phyloP scores from a whole-genome alignment of 2,797 vertebrate genomes.

The Neosilurus mollespiculum region DNA sequence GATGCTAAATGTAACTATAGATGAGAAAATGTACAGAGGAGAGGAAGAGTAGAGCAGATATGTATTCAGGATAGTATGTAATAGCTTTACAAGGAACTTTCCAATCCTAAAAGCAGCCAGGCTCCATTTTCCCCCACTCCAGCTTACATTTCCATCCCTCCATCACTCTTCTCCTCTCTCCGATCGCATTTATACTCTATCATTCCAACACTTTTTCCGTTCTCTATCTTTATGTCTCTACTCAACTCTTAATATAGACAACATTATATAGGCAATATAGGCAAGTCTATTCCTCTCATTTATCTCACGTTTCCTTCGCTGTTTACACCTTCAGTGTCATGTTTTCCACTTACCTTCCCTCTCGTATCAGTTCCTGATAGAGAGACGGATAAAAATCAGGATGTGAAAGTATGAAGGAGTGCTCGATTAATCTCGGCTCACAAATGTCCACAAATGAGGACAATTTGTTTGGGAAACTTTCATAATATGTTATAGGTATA shows the following conservation, averaged over 20 bases:
- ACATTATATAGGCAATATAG: conserved; percentile 21
- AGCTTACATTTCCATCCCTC: background rate
- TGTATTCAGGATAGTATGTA: background rate
- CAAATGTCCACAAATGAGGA: background rate
- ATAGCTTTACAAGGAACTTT: conserved; percentile 10
- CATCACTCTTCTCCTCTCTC: conserved; percentile 12
- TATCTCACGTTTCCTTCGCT: conserved; percentile 2
- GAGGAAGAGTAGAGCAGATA: background rate
- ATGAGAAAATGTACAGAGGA: background rate
- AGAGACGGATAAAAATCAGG: conserved; percentile 2
- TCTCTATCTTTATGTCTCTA: background rate
- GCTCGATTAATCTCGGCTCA: background rate
- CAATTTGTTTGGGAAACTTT: background rate
- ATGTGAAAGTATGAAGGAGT: background rate
- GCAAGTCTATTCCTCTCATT: background rate
- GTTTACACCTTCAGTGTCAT: background rate
- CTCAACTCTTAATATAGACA: background rate
- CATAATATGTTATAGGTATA: background rate
- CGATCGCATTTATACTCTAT: conserved; percentile 12
- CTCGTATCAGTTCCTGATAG: background rate
- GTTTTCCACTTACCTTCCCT: conserved; percentile 4
- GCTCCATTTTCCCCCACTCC: background rate
- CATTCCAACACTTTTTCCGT: background rate
- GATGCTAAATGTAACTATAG: no score
- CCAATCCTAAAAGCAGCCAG: background rate